phyloP scores from a whole-genome alignment of 2,113 vertebrate species.

The Coracopsis vasa region DNA sequence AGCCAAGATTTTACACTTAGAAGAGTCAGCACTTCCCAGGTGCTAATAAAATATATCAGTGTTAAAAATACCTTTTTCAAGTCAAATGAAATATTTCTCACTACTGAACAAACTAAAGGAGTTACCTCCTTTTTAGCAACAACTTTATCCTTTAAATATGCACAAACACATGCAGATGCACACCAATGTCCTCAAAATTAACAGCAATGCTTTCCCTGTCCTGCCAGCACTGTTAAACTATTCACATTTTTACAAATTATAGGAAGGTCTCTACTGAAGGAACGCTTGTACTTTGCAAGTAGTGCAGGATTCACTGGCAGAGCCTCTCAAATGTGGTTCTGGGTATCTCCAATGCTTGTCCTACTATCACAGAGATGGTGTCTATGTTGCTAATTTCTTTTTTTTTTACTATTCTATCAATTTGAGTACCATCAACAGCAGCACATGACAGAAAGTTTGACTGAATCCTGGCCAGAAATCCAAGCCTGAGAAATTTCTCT shows the following conservation, averaged over 20 bases:
- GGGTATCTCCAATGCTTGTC: background rate
- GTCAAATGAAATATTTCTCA: slow-evolving; percentile 27
- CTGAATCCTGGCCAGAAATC: background rate
- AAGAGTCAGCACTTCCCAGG: slow-evolving; percentile 68
- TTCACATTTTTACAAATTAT: background rate
- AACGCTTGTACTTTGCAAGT: background rate
- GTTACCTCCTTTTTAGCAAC: background rate
- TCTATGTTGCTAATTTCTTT: background rate
- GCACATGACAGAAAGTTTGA: background rate
- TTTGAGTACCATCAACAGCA: background rate
- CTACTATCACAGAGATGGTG: background rate
- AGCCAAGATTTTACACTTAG: slow-evolving; percentile 52
- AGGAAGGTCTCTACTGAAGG: background rate
- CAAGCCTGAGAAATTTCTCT: background rate
- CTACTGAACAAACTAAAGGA: background rate
- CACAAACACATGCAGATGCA: rapidly evolving
- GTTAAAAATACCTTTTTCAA: slow-evolving; percentile 70
- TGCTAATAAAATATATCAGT: slow-evolving; percentile 63
- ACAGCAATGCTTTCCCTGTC: background rate
- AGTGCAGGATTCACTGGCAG: background rate
- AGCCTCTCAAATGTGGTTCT: background rate
- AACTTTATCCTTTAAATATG: background rate
- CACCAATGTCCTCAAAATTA: background rate
- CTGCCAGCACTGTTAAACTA: background rate
- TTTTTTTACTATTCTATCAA: background rate